Evolutionary conservation across 1,140 invertebrate species (phyloP), one percentile per base, ranked within the genome.

Genomic region (Drosophila repleta): DNA sequence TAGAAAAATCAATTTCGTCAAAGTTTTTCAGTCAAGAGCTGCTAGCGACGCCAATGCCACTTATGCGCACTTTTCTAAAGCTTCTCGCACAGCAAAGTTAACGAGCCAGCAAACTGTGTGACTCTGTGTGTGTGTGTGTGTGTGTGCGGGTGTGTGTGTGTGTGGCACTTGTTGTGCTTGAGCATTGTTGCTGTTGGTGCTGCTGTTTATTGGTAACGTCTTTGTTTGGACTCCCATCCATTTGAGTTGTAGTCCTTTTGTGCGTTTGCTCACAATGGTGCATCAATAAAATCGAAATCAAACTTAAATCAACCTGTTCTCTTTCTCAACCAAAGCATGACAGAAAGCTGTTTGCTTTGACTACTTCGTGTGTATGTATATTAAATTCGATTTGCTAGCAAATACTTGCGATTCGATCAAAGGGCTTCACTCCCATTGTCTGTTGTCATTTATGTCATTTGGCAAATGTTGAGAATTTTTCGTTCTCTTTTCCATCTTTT

Each of bases 1-100:
- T 87, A 85, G 81, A 85, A 85, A 85, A 85, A 85, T 85, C 81
- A 85, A 85, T 85, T 82, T 87, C 77, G 81, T 85, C 85, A 85
- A 87, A 85, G 82, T 81, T 85, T 85, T 85, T 83, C 46, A 57
- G 39, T 3, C 11, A 15, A 13, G 46, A 60, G 60, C 73, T 67
- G 52, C 49, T 70, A 57, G 76, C 76, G 52, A 26, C 29, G 35
- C 13, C 49, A 46, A 32, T 46, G 17, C 48, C 81, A 83, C 71
- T 83, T 83, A 71, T 82, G 72, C 84, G 80, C 49, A 76, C 67
- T 83, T 78, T 62, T 68, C 76, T 58, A 67, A 66, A 71, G 69
- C 75, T 67, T 73, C 64, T 73, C 64, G n/a, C 49, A 29, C 46
- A 65, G 60, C 53, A 73, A 69, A 83, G 71, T 76, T 81, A 83